Conservation (phyloP, 2,888 invertebrate species). For the Tholera decimalis region DNA sequence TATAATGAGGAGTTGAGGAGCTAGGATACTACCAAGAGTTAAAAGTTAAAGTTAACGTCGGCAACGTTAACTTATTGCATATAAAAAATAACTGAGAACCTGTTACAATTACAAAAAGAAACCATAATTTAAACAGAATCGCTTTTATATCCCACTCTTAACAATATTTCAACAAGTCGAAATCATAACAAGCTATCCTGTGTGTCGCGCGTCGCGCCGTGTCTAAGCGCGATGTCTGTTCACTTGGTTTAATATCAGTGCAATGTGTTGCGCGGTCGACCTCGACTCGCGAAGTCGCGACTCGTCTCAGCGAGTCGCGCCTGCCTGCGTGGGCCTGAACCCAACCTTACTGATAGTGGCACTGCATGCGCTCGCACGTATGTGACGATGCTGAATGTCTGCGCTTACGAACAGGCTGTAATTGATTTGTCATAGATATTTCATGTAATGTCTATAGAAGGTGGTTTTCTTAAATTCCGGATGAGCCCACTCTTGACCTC, state of each 20-base stretch:
- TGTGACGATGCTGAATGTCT: not conserved
- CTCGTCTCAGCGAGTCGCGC: slow-evolving; percentile 26
- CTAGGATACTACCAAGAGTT: too few relatives aligned
- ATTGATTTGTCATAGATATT: not conserved
- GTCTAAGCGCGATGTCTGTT: slow-evolving; percentile 2
- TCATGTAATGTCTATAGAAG: not conserved
- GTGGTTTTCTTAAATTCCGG: not conserved
- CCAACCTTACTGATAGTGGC: slow-evolving; percentile 10
- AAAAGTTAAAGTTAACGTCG: too few relatives aligned
- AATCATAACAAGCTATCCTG: slow-evolving; percentile 9
- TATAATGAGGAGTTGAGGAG: slow-evolving; percentile 51
- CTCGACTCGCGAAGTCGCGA: slow-evolving; percentile 23
- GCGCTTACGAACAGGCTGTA: not conserved
- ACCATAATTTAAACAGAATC: slow-evolving; percentile 1
- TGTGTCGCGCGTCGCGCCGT: slow-evolving; percentile 3
- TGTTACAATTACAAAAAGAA: not conserved
- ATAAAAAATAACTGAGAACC: not conserved
- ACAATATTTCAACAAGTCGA: slow-evolving; percentile 12
- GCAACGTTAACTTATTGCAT: not conserved
- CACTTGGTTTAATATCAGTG: slow-evolving; percentile 38
- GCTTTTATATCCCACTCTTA: not conserved
- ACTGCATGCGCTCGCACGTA: slow-evolving; percentile 1
- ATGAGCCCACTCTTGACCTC: too few relatives aligned
- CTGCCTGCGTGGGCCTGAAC: slow-evolving; percentile 16
- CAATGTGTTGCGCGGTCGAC: slow-evolving; percentile 13